Conservation (phyloP, 2,113 vertebrate species). For the Nannobrachium achirus region DNA sequence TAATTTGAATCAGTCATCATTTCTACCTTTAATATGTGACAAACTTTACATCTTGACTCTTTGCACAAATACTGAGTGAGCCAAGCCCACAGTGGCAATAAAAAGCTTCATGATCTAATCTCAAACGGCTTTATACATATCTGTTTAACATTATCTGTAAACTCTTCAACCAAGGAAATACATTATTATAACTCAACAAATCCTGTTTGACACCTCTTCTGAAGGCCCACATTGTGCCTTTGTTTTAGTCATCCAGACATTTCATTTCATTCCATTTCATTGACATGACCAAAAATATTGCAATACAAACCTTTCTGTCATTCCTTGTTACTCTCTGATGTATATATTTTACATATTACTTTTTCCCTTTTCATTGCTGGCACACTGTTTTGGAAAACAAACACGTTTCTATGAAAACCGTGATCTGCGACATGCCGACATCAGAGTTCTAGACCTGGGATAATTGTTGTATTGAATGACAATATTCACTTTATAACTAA, state of each 20-base stretch:
- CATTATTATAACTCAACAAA: neutral
- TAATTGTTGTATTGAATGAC: neutral
- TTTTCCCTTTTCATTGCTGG: conserved; percentile 34
- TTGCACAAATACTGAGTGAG: neutral
- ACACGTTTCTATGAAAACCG: conserved; percentile 34
- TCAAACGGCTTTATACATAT: neutral
- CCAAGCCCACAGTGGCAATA: neutral
- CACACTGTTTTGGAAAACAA: conserved; percentile 49
- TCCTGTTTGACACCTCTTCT: neutral
- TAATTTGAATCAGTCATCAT: neutral
- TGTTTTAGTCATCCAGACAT: conserved; percentile 1
- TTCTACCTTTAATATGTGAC: neutral
- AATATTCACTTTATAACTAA: conserved; percentile 2
- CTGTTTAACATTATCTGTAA: conserved; percentile 20
- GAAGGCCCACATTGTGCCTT: neutral
- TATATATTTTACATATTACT: conserved; percentile 42
- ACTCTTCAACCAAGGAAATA: conserved; percentile 9
- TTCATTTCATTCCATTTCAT: conserved; percentile 19
- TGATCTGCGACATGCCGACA: conserved; percentile 21
- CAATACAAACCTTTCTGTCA: conserved; percentile 15
- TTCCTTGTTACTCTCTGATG: conserved; percentile 25
- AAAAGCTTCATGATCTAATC: neutral
- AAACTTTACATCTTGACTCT: neutral
- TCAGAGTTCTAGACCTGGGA: conserved; percentile 15
- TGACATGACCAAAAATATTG: conserved; percentile 20